These are phyloP conservation scores for Zosterops borbonicus DNA, from an alignment of 2,113 vertebrate genomes.

Conservation along the genomic window DNA sequence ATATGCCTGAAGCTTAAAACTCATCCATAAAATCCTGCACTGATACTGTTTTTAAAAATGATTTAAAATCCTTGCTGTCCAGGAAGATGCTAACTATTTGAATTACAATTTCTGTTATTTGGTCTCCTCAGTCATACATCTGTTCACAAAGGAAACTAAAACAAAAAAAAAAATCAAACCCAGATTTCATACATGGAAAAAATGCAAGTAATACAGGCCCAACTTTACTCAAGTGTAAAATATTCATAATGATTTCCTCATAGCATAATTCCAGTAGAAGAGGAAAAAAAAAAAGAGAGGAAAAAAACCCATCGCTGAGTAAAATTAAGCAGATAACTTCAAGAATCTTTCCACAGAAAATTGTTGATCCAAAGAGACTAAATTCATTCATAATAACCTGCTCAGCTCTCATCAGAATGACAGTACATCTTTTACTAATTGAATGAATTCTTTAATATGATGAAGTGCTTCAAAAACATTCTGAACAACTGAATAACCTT, in stretches of 20 bases:
- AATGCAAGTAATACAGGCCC: background rate
- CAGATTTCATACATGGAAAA: background rate
- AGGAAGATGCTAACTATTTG: background rate
- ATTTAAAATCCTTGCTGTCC: background rate
- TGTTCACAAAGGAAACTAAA: background rate
- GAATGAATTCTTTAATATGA: background rate
- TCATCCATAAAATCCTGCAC: background rate
- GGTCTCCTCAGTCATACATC: background rate
- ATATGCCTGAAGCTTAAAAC: background rate
- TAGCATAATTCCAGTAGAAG: background rate
- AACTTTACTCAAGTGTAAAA: background rate
- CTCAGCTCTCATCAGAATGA: background rate
- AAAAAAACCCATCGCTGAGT: fast-evolving
- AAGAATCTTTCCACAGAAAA: background rate
- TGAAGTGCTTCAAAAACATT: background rate
- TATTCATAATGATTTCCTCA: background rate
- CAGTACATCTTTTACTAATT: background rate
- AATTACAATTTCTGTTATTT: background rate
- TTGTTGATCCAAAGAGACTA: background rate
- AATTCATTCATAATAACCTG: background rate
- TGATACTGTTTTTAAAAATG: background rate
- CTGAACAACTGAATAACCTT: background rate
- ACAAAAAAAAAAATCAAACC: background rate
- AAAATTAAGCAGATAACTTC: background rate
- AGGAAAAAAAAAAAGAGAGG: fast-evolving